These are phyloP conservation scores for Cepaea hortensis DNA, from an alignment of 2,888 invertebrate species.

Conservation along the genomic window DNA sequence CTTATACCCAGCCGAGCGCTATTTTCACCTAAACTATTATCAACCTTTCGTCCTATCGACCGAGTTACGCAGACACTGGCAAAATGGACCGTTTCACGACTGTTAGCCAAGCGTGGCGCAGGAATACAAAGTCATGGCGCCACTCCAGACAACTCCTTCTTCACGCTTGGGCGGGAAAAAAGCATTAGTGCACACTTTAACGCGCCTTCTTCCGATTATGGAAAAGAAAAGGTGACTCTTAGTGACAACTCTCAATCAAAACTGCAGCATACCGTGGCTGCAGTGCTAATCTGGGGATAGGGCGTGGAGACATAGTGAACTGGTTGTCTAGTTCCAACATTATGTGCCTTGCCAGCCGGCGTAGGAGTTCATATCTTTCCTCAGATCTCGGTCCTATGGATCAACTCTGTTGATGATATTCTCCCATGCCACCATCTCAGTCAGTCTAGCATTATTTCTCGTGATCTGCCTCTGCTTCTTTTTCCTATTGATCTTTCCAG, in stretches of 20 bases:
- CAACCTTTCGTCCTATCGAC: background rate
- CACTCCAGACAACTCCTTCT: conserved; percentile 18
- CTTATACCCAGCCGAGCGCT: background rate
- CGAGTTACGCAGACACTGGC: background rate
- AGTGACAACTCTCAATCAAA: conserved; percentile 21
- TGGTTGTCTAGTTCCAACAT: no score
- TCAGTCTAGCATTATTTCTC: no score
- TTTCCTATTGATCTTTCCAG: no score
- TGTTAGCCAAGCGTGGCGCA: conserved; percentile 20
- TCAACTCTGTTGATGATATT: no score
- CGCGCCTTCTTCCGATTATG: background rate
- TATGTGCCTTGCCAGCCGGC: no score
- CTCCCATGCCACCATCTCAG: no score
- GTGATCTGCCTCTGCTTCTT: no score
- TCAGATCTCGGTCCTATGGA: no score
- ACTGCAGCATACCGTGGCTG: background rate
- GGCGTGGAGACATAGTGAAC: no score
- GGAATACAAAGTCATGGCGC: conserved; percentile 37
- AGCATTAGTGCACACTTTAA: background rate
- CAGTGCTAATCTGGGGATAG: background rate
- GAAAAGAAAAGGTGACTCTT: background rate
- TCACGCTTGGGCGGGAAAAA: conserved; percentile 20
- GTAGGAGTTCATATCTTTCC: no score
- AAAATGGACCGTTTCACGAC: background rate
- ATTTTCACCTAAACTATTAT: background rate